These are phyloP conservation scores for Glaucidium brasilianum DNA, from an alignment of 2,113 vertebrate genomes.

Conservation along the genomic window DNA sequence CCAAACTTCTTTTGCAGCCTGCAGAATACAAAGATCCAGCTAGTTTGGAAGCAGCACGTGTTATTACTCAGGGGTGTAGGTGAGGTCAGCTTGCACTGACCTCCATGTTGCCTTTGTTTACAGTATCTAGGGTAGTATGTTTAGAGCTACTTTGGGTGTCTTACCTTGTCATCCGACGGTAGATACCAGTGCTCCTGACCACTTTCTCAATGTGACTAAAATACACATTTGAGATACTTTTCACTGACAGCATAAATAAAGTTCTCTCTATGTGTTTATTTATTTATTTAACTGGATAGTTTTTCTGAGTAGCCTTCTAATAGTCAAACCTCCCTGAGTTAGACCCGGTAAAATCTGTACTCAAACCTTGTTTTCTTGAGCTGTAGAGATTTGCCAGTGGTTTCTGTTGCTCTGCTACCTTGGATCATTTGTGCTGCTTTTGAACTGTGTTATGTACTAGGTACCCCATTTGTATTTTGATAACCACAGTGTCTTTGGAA, in stretches of 20 bases:
- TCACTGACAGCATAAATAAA: neutral
- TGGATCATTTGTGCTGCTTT: neutral
- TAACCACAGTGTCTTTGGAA: neutral
- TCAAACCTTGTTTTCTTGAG: neutral
- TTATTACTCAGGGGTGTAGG: accelerated
- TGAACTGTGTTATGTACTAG: neutral
- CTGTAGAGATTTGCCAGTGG: accelerated
- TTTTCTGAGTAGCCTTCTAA: neutral
- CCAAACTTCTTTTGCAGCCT: neutral
- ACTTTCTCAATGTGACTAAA: accelerated
- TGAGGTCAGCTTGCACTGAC: neutral
- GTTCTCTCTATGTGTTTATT: accelerated
- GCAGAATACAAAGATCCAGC: neutral
- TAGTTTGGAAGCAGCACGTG: accelerated
- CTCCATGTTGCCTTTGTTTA: neutral
- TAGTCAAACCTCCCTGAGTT: neutral
- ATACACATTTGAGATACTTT: neutral
- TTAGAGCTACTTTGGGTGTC: neutral
- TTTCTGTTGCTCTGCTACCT: neutral
- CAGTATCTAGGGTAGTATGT: neutral
- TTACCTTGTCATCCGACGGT: neutral
- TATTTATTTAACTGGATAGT: neutral
- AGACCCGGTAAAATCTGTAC: neutral
- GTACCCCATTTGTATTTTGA: neutral
- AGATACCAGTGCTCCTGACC: neutral